Base-by-base conservation (phyloP, 2,113 vertebrate genomes). In the Scopus umbretta region DNA sequence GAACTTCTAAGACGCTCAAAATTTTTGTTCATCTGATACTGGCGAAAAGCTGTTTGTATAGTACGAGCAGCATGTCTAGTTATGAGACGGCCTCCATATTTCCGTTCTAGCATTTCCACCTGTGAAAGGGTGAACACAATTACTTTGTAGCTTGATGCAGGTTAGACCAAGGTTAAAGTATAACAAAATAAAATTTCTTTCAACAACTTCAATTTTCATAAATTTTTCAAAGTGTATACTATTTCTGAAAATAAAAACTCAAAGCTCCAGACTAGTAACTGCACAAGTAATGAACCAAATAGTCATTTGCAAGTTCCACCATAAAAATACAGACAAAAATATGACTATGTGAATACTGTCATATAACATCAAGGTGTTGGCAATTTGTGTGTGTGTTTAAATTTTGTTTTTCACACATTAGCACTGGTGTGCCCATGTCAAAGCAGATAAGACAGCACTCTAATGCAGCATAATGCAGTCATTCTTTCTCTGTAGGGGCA, bases 21-120 rank as follows among this genome's bases (percentile, higher is more conserved):
- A 95, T 99, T 99, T 96, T 99, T 99, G 98, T 99, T 99, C 99
- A 99, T 99, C 98, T 99, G 99, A 98, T 99, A 99, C 97, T 99
- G 99, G 94, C 99, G 99, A 96, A 99, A 99, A 74, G 99, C 99
- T 16, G 99, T 99, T 92, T 99, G 99, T 94, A 99, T 99, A 75
- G 99, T 99, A 86, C 99, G 99, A 59, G 99, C 99, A 20, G 99
- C 99, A 98, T 99, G 99, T 81, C 99, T 98, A 73, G 99, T 99
- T 98, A 99, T 99, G 92, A 99, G 99, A 98, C 99, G 99, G 84
- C 99, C 99, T 93, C 99, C 99, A 98, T 99, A 99, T 98, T 99
- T 99, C 82, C 99, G 98, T 98, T 99, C 99, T 96, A 99, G 99
- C 99, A 99, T 99, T 97, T 99, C 99, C 98, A 99, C 99, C 99